Conservation (phyloP, 2,797 vertebrate species). For the Telmatherina bonti region DNA sequence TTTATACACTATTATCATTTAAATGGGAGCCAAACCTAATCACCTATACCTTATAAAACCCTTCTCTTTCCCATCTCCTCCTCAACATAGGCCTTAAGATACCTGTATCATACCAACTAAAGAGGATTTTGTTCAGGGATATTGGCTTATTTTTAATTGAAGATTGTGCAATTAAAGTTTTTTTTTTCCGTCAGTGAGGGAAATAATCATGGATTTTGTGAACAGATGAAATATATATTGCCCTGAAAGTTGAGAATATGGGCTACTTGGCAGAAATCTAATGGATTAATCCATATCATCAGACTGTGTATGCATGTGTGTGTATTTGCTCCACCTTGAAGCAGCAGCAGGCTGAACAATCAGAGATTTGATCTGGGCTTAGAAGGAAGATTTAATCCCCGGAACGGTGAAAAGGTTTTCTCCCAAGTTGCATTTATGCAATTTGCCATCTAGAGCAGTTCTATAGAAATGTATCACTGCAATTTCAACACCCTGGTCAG, state of each 20-base stretch:
- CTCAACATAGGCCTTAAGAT: constrained; percentile 52
- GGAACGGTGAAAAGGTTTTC: constrained; percentile 79
- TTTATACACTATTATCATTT: no score
- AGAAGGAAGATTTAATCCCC: constrained; percentile 82
- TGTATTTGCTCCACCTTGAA: constrained; percentile 72
- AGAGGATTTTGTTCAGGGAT: constrained; percentile 55
- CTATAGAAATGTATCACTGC: constrained; percentile 79
- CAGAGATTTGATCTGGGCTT: constrained; percentile 83
- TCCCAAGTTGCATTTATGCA: constrained; percentile 82
- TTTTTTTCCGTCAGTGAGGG: constrained; percentile 20
- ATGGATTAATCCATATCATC: constrained; percentile 73
- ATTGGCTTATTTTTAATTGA: constrained; percentile 66
- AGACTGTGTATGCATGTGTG: constrained; percentile 44
- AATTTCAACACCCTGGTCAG: constrained; percentile 72
- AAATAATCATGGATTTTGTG: constrained; percentile 50
- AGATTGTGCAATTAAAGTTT: constrained; percentile 64
- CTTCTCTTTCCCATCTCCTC: constrained; percentile 38
- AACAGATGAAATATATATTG: constrained; percentile 45
- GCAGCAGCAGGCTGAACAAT: constrained; percentile 77
- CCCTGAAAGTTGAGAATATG: constrained; percentile 48
- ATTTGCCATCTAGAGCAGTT: constrained; percentile 81
- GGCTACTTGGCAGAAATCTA: constrained; percentile 40
- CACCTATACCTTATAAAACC: no score
- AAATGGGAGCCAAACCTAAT: no score
- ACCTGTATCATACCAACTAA: constrained; percentile 59